Conservation (phyloP, 2,113 vertebrate genomes). For the Orientallactaga bullata region DNA sequence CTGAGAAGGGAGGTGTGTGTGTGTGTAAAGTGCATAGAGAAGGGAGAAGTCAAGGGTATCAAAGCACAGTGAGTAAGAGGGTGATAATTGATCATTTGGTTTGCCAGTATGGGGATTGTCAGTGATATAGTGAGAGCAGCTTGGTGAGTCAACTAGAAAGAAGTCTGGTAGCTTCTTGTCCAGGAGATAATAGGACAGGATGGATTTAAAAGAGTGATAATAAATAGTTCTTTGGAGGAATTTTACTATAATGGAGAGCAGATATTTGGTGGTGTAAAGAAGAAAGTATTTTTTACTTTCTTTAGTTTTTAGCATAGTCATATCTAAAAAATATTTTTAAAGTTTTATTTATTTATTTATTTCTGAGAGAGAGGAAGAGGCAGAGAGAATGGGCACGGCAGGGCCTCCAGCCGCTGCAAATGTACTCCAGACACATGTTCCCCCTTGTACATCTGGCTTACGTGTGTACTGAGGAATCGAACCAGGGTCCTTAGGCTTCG, state of each 20-base stretch:
- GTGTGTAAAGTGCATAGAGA: neutral
- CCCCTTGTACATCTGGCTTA: too few species aligned
- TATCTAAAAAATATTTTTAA: neutral
- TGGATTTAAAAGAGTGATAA: constrained; percentile 1
- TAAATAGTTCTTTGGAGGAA: neutral
- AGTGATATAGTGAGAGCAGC: neutral
- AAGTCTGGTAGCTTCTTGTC: neutral
- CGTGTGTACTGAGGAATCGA: too few species aligned
- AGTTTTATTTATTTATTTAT: too few species aligned
- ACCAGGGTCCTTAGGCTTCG: too few species aligned
- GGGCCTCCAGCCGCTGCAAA: too few species aligned
- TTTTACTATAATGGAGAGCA: constrained; percentile 3
- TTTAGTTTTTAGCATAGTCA: constrained; percentile 35
- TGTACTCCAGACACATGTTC: too few species aligned
- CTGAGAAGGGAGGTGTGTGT: neutral
- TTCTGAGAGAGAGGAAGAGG: too few species aligned
- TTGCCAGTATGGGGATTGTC: neutral
- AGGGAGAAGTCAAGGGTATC: neutral
- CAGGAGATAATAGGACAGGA: neutral
- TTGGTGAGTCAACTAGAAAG: neutral
- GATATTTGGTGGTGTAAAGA: neutral
- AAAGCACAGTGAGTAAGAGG: neutral
- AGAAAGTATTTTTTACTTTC: neutral
- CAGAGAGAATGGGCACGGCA: too few species aligned
- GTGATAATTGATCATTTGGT: neutral